Evolutionary conservation across 2,797 vertebrate species (phyloP).

Genomic region (Eutrigla gurnardus): DNA sequence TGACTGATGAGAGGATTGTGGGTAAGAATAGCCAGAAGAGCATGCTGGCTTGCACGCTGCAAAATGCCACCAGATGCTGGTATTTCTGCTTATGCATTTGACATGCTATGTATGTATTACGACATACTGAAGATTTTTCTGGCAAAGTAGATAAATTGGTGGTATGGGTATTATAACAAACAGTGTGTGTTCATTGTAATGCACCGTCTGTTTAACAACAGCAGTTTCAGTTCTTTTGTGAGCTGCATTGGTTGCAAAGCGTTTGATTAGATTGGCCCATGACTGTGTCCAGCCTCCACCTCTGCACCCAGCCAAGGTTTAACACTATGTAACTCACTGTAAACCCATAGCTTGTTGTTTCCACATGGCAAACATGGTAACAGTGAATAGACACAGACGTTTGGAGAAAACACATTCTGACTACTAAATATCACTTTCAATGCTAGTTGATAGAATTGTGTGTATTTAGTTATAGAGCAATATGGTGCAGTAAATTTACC

Average conservation of each 20-base stretch:
- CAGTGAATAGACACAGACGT: not conserved
- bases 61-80: not conserved
- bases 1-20: not conserved
- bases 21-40: not conserved
- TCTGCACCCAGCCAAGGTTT: not conserved
- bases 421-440: not conserved
- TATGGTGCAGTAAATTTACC: not conserved
- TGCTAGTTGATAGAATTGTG: not conserved
- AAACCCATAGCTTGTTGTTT: not conserved
- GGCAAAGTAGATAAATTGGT: not conserved
- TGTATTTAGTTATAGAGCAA: not conserved
- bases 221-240: not conserved
- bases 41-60: not conserved
- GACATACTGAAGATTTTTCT: not conserved
- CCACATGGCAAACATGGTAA: not conserved
- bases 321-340: not conserved
- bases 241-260: not conserved
- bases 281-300: not conserved
- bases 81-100: not conserved
- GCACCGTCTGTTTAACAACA: not conserved
- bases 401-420: conserved; percentile 1
- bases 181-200: not conserved
- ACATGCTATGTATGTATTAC: not conserved
- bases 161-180: not conserved
- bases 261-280: not conserved